Conservation (phyloP, 2,797 vertebrate genomes). For the Fratercula arctica region DNA sequence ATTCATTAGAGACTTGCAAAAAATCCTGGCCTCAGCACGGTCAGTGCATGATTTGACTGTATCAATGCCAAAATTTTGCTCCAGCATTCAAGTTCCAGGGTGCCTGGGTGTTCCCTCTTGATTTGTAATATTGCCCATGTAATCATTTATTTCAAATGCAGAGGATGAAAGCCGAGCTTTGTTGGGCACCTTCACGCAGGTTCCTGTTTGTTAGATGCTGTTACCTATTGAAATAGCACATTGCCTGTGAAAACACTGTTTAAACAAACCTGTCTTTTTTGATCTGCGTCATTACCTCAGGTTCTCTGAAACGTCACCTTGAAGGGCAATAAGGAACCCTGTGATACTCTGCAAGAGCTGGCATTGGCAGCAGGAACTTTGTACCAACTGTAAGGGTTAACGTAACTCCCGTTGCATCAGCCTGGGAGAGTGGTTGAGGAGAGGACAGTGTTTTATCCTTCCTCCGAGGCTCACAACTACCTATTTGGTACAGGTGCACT, state of each 20-base stretch:
- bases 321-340: background rate
- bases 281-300: background rate
- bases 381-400: background rate
- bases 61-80: background rate
- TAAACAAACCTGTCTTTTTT: conserved; percentile 13
- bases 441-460: background rate
- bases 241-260: background rate
- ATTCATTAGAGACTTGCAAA: background rate
- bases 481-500: background rate
- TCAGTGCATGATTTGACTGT: background rate
- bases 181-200: background rate
- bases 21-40: background rate
- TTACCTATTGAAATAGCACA: background rate
- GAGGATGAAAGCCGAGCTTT: background rate
- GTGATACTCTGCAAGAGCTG: background rate
- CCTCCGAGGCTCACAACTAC: background rate
- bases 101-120: background rate
- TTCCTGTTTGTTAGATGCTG: background rate
- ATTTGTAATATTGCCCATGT: background rate
- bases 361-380: background rate
- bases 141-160: conserved; percentile 3
- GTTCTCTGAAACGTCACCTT: background rate
- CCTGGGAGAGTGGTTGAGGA: background rate
- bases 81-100: background rate
- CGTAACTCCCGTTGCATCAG: background rate